Evolutionary conservation across 2,888 invertebrate species (phyloP).

Genomic region (Diplazon laetatorius): DNA sequence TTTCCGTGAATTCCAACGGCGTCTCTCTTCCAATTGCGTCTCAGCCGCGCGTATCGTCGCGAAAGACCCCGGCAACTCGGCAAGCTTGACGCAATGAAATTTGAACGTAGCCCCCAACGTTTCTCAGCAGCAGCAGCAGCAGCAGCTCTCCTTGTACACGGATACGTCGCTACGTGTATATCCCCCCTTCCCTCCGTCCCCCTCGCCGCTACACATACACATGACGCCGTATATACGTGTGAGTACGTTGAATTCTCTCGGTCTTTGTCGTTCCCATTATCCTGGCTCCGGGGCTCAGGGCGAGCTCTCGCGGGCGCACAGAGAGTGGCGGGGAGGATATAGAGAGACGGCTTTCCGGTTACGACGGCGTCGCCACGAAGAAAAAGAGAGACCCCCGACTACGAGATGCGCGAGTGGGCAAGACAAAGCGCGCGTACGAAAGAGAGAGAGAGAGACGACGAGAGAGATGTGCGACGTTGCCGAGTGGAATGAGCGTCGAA

Average conservation of each 20-base stretch:
- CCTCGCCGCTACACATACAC: background rate
- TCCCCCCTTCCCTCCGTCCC: slow-evolving; percentile 35
- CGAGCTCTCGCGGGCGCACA: background rate
- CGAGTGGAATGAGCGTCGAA: slow-evolving; percentile 8
- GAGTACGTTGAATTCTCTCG: too few relatives aligned
- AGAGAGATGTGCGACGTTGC: slow-evolving; percentile 34
- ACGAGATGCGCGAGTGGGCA: background rate
- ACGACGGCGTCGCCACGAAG: too few relatives aligned
- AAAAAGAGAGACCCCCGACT: too few relatives aligned
- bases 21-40: slow-evolving; percentile 35
- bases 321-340: background rate
- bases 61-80: slow-evolving; percentile 63
- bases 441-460: too few relatives aligned
- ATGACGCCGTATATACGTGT: too few relatives aligned
- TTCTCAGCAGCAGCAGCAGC: slow-evolving; percentile 64
- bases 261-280: too few relatives aligned
- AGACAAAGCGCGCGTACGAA: background rate
- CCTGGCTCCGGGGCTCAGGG: too few relatives aligned
- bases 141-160: slow-evolving; percentile 36
- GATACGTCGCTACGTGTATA: slow-evolving; percentile 9
- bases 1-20: slow-evolving; percentile 67
- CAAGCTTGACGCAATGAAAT: slow-evolving; percentile 79
- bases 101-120: slow-evolving; percentile 76
- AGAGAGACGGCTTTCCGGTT: too few relatives aligned
- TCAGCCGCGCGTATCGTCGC: slow-evolving; percentile 46